A percentile compares a stretch with the other conserved stretches of the same genome.
phyloP scores from a whole-genome alignment of 2,888 invertebrate species.

The Leptinotarsa juncta region DNA sequence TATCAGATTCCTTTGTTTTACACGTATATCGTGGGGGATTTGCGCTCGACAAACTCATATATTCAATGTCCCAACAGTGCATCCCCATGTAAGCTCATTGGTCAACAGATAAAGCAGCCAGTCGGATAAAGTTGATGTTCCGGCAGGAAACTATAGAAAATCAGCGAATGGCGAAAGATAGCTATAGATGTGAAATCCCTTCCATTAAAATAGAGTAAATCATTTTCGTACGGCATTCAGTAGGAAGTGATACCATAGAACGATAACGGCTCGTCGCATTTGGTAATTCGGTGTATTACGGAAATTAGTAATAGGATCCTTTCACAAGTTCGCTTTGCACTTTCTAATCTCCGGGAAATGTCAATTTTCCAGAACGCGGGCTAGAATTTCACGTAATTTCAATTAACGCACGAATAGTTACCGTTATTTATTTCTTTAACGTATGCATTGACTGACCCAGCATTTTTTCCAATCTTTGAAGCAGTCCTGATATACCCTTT shows the following conservation, averaged over 20 bases:
- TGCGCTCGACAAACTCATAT: slow-evolving; percentile 35
- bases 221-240: neutral
- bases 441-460: too few species aligned
- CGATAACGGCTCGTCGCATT: neutral
- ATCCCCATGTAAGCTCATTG: slow-evolving; percentile 1
- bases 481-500: too few species aligned
- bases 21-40: slow-evolving; percentile 24
- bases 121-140: neutral
- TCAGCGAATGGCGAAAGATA: neutral
- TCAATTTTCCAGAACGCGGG: neutral
- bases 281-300: neutral
- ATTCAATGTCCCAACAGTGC: neutral
- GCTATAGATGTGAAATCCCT: neutral
- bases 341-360: neutral
- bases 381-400: neutral
- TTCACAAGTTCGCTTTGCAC: neutral
- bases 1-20: slow-evolving; percentile 39
- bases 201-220: neutral
- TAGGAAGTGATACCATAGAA: neutral
- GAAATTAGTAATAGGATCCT: neutral
- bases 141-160: neutral
- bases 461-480: too few species aligned
- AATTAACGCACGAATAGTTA: too few species aligned
- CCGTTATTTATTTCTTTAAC: too few species aligned
- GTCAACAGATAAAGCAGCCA: slow-evolving; percentile 1